Evolutionary conservation across 2,113 vertebrate species (phyloP), one percentile per base, ranked within the genome.

Genomic region (Nicator chloris): DNA sequence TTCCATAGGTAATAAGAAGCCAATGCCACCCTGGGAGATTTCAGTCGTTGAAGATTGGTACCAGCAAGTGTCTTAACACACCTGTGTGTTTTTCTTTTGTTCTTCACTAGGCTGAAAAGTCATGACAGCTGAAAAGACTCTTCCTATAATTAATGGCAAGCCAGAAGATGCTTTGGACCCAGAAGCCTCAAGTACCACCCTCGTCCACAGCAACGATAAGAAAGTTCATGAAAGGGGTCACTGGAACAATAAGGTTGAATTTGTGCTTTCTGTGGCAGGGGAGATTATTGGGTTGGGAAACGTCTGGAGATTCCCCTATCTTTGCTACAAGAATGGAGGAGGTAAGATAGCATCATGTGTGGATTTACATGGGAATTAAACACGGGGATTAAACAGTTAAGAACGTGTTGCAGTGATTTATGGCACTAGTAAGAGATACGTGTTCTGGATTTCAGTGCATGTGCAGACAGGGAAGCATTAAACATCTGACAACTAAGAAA

Each of bases 261-360:
- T 99, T 95, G 93, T 99, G 95, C 98, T 99, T 91, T 99, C 99
- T 53, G 99, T 99, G 97, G 99, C 99, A 7, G 99, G 99, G 96
- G 99, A 99, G 97, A 99, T 99, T 95, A 99, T 99, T 44, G 99
- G 99, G 35, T 96, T 99, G 95, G 99, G 99, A 61, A 99, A 99
- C 17, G 99, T 99, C 37, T 99, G 99, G 99, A 98, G 99, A 93
- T 99, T 99, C 96, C 99, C 99, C 8, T 99, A 99, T 95, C 99
- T 99, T 92, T 99, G 99, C 98, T 99, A 99, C 98, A 99, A 99
- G 97, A 99, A 99, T 80, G 99, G 99, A 96, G 99, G 99, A 98
- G 99, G 99, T 99, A 98, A 98, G 98, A 79, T 45, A 61, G 54
- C 47, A 44, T 65, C 69, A 6, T 51, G 2, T 84, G 39, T 35